Base-by-base conservation (phyloP, 2,888 invertebrate genomes). In the Cryptosula pallasiana region DNA sequence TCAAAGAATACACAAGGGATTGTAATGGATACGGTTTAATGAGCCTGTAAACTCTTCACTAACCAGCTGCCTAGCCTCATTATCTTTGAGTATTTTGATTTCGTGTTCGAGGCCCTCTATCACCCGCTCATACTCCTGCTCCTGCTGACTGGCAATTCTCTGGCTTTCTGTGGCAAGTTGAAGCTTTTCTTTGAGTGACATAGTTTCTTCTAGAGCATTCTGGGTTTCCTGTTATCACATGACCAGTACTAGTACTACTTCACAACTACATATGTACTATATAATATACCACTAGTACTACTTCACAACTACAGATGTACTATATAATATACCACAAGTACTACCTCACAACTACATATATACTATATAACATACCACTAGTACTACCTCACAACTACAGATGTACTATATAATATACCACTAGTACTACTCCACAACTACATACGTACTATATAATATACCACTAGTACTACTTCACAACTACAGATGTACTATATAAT, bases 51-150 rank as follows among this genome's bases (percentile, higher is more conserved):
- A n/a, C n/a, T n/a, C n/a, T n/a, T n/a, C n/a, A 74, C 78, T 63
- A 71, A 79, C 80, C 70, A 73, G 71, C 55, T 77, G 76, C 72
- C 76, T 76, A 20, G 74, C 74, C 23, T 63, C 63, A 20, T 63
- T 29, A 20, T 34, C 54, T 45, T 79, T 78, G 0, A 82, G 77
- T 69, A 81, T 78, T 9, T 78, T 75, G 20, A 82, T 78, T 73
- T 84, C 82, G 16, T 78, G 77, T 73, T 84, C 83, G 71, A 84
- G 77, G 55, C 80, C 74, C 9, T 78, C 77, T 1, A 84, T 79
- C 1, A 83, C 83, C 71, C 81, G 80, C 73, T 82, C 83, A 73
- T 83, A 84, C 72, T 83, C 83, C 58, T 80, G 77, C 73, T 84
- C 83, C 77, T 80, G 80, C 71, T 76, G 78, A 25, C 80, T 75